These are phyloP conservation scores for Perizoma flavofasciatum DNA, from an alignment of 2,888 invertebrate genomes.

Conservation along the genomic window DNA sequence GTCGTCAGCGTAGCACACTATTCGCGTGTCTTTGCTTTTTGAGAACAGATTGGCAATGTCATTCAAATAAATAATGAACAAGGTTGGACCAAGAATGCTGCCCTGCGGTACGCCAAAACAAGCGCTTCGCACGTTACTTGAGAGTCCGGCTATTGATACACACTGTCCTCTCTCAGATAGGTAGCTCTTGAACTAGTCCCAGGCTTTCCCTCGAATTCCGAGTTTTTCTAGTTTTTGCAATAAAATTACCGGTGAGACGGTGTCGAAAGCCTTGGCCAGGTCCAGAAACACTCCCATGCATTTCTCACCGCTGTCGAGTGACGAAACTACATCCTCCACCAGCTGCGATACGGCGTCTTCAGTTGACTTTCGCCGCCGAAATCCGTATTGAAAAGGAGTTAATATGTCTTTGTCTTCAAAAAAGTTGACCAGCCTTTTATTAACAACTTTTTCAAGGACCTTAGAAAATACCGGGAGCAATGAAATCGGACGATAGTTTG, in stretches of 20 bases:
- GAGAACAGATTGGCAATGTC: background rate
- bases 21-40: too few species aligned
- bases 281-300: slow-evolving; percentile 11
- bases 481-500: background rate
- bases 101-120: background rate
- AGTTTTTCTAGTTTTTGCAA: background rate
- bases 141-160: background rate
- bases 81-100: background rate
- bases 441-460: slow-evolving; percentile 7
- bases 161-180: background rate
- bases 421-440: slow-evolving; percentile 4
- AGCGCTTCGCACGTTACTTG: background rate
- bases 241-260: slow-evolving; percentile 7
- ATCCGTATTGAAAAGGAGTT: slow-evolving; percentile 5
- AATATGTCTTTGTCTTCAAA: background rate
- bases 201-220: slow-evolving; percentile 4
- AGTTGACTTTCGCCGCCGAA: background rate
- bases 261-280: slow-evolving; percentile 15
- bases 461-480: slow-evolving; percentile 1
- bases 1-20: too few species aligned
- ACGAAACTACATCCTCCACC: background rate
- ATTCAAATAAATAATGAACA: background rate
- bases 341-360: background rate
- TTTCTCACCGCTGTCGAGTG: slow-evolving; percentile 3
- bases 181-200: background rate